phyloP scores from a whole-genome alignment of 2,113 vertebrate species.

The Paedocypris sp. region DNA sequence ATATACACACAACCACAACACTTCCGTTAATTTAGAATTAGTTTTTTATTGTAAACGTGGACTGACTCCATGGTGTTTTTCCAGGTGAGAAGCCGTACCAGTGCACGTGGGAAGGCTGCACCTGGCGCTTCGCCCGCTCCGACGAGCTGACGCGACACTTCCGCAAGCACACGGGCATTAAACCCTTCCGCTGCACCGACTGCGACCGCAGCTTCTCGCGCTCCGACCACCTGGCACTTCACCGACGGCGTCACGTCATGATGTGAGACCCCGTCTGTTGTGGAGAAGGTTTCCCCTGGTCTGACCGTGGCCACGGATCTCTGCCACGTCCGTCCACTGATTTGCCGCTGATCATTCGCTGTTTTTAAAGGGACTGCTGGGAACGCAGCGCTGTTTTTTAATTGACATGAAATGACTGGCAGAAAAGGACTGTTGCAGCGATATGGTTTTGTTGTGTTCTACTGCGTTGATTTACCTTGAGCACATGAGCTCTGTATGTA shows the following conservation, averaged over 20 bases:
- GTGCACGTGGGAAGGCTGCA: conserved; percentile 93
- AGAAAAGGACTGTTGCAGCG: no score
- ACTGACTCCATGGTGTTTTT: neutral
- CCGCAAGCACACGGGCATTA: conserved; percentile 95
- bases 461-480: no score
- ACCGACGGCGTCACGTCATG: conserved; percentile 88
- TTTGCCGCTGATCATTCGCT: conserved; percentile 7
- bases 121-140: conserved; percentile 89
- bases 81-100: conserved; percentile 92
- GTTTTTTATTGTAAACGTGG: no score
- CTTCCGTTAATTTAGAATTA: no score
- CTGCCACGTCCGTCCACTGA: conserved; percentile 9
- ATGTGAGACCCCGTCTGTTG: conserved; percentile 65
- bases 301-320: neutral
- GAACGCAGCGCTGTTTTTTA: conserved; percentile 13
- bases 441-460: no score
- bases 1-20: no score
- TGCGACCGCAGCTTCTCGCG: conserved; percentile 95
- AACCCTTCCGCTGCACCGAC: conserved; percentile 93
- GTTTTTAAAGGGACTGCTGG: conserved; percentile 10
- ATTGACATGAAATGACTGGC: no score
- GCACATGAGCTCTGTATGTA: no score
- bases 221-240: conserved; percentile 90
- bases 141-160: conserved; percentile 93
- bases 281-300: neutral